phyloP scores from a whole-genome alignment of 2,888 invertebrate species.

The Corythucha ciliata region DNA sequence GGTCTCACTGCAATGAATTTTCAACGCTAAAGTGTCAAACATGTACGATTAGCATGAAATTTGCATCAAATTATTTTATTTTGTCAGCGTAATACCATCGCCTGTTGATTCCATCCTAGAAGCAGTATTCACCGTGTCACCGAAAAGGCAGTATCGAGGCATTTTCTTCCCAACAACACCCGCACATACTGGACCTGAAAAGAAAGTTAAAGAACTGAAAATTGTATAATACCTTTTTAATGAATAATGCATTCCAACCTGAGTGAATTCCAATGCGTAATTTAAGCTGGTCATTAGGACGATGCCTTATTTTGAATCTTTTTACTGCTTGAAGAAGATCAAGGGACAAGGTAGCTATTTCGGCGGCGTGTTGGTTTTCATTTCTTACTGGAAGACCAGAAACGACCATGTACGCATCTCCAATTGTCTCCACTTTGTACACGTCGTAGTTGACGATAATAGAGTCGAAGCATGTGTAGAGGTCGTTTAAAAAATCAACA shows the following conservation, averaged over 20 bases:
- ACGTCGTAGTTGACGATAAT: conserved; percentile 87
- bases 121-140: conserved; percentile 87
- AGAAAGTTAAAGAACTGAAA: neutral
- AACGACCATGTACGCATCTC: conserved; percentile 88
- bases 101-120: conserved; percentile 81
- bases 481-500: conserved; percentile 84
- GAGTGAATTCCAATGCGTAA: conserved; percentile 87
- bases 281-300: conserved; percentile 72
- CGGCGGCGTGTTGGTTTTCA: conserved; percentile 81
- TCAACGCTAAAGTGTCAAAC: conserved; percentile 56
- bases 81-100: too few relatives aligned
- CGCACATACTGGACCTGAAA: conserved; percentile 75
- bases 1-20: conserved; percentile 71
- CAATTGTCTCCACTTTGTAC: conserved; percentile 66
- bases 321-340: conserved; percentile 73
- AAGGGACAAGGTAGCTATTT: conserved; percentile 88
- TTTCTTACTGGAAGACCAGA: conserved; percentile 83
- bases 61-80: too few relatives aligned
- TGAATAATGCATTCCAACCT: conserved; percentile 43
- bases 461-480: conserved; percentile 91
- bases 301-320: conserved; percentile 78
- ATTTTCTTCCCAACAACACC: conserved; percentile 88
- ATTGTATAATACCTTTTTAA: neutral
- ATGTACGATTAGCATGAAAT: neutral
- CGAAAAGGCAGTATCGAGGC: conserved; percentile 87